Conservation (phyloP, 1,140 invertebrate species). For the Cydia fagiglandana region DNA sequence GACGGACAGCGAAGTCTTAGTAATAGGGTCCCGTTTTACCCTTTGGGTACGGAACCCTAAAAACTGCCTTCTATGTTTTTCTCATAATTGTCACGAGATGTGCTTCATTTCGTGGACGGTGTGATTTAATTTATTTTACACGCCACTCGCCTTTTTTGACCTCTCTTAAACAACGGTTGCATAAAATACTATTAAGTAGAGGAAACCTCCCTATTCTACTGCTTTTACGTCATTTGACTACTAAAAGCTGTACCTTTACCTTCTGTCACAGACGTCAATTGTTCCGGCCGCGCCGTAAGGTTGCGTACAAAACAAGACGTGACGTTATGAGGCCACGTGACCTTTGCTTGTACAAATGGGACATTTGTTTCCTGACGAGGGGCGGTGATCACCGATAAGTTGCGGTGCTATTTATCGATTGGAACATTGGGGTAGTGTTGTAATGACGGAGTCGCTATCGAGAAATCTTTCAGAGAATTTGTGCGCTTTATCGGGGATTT, state of each 20-base stretch:
- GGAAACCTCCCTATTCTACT: no score
- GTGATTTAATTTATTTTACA: no score
- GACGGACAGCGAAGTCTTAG: no score
- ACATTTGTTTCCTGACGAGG: constrained; percentile 15
- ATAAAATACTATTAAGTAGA: no score
- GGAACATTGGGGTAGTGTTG: not conserved
- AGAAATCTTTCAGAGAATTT: not conserved
- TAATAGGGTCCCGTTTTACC: no score
- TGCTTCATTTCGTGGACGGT: no score
- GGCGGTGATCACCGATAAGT: constrained; percentile 3
- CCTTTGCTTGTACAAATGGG: constrained; percentile 1
- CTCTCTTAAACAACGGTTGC: no score
- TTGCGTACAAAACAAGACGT: constrained; percentile 11
- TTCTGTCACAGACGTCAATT: not conserved
- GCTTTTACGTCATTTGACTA: no score
- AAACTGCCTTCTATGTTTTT: no score
- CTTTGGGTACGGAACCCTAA: no score
- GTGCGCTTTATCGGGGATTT: not conserved
- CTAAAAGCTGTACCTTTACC: not conserved
- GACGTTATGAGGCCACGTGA: constrained; percentile 7
- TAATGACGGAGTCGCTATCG: not conserved
- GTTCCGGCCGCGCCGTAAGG: not conserved
- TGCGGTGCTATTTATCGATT: not conserved
- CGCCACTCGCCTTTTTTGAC: no score
- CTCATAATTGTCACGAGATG: no score